Base-by-base conservation (phyloP, 2,888 invertebrate genomes). In the Eulithis testata region DNA sequence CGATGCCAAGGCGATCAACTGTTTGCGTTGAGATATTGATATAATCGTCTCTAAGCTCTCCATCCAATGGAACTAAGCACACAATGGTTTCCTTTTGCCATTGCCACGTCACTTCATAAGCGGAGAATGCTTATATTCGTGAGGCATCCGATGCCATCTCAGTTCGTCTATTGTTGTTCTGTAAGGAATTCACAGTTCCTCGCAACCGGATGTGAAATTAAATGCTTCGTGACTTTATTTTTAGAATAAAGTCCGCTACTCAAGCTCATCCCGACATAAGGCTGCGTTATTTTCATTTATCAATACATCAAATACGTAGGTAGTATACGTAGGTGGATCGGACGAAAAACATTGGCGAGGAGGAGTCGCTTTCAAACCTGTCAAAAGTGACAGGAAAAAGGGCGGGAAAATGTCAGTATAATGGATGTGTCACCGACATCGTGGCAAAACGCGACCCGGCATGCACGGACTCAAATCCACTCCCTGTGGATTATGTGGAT, bases 401-500 rank as follows among this genome's bases (percentile, higher is more conserved):
- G 92, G 90, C 89, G 91, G 67, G 89, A 81, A 88, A 90, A 88
- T 88, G 90, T 89, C 91, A 87, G 85, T 86, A 87, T 92, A 93
- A 92, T 93, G 91, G 92, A 93, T 91, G 90, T 92, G 92, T 93
- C 92, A 91, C 85, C 86, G 86, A 82, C 90, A 91, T 84, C 85
- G 86, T 84, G 84, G 83, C 81, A 84, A 84, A 86, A 85, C 79
- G 83, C 84, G 87, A 83, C 81, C 86, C 85, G 85, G 84, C 84
- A 85, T 85, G 84, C 81, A 81, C 82, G 83, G 82, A 79, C 81
- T 83, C 76, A 81, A 79, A 83, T 81, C 80, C 81, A 82, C 85
- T 88, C 87, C 84, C 85, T 77, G 80, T 76, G 86, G 88, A 88
- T 89, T 88, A 89, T 85, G 81, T 84, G 70, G 69, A 72, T 73